phyloP scores from a whole-genome alignment of 2,797 vertebrate species.

The Neopelma chrysocephalum region DNA sequence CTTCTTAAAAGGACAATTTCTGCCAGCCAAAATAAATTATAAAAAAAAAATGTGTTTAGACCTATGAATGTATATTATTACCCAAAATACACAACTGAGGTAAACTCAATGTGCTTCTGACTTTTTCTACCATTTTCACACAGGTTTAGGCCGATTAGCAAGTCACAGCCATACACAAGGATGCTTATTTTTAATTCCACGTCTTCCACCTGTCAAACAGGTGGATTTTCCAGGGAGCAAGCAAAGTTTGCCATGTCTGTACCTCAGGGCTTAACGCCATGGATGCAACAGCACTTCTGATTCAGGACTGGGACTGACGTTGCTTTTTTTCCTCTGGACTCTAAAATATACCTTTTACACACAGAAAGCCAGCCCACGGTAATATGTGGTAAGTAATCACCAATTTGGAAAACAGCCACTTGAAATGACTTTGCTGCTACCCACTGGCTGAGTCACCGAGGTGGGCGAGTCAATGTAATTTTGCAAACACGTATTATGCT shows the following conservation, averaged over 20 bases:
- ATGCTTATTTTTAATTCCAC: not conserved
- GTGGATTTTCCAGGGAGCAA: not conserved
- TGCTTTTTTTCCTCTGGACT: not conserved
- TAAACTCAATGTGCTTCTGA: not conserved
- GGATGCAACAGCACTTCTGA: not conserved
- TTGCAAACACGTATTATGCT: constrained; percentile 5
- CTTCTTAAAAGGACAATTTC: not conserved
- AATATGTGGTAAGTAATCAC: not conserved
- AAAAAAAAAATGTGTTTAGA: not conserved
- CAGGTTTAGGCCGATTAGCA: not conserved
- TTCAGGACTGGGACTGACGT: not conserved
- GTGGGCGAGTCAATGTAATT: constrained; percentile 43
- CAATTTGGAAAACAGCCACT: constrained; percentile 46
- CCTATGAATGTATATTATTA: not conserved
- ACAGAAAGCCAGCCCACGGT: not conserved
- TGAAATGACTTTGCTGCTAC: constrained; percentile 15
- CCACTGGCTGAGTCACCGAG: constrained; percentile 52
- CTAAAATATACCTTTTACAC: not conserved
- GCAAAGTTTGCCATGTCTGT: not conserved
- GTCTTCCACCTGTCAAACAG: not conserved
- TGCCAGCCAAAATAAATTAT: not conserved
- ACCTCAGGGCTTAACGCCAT: not conserved
- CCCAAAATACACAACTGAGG: not conserved
- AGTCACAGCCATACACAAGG: not conserved
- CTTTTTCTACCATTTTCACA: not conserved